phyloP scores from a whole-genome alignment of 2,888 invertebrate species.

The Megastigmus dorsalis region DNA sequence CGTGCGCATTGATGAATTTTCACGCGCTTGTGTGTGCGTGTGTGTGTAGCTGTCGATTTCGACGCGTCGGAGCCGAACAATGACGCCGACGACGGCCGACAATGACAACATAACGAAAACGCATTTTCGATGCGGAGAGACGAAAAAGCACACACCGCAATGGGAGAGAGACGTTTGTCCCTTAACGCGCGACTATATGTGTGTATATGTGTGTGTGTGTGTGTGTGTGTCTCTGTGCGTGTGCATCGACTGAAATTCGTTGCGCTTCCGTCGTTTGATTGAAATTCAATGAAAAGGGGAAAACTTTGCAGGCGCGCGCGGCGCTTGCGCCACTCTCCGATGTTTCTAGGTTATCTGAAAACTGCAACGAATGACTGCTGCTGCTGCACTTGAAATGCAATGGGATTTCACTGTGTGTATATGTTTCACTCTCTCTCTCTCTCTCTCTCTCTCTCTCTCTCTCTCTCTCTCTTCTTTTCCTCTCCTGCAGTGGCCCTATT shows the following conservation, averaged over 20 bases:
- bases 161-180: too few species aligned
- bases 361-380: constrained; percentile 25
- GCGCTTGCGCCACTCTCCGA: too few species aligned
- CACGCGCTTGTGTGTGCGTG: too few species aligned
- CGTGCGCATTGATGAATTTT: neutral
- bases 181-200: too few species aligned
- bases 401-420: constrained; percentile 19
- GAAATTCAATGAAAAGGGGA: constrained; percentile 45
- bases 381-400: constrained; percentile 44
- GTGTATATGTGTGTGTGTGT: too few species aligned
- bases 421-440: neutral
- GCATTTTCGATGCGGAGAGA: constrained; percentile 19
- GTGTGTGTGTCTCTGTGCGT: too few species aligned
- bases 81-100: neutral
- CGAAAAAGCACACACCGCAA: too few species aligned
- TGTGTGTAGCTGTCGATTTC: neutral
- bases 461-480: neutral
- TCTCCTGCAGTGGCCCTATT: neutral
- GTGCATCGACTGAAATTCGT: constrained; percentile 36
- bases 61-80: too few species aligned
- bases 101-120: constrained; percentile 19
- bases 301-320: constrained; percentile 26
- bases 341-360: constrained; percentile 53
- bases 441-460: neutral
- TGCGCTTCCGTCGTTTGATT: constrained; percentile 49